Conservation (phyloP, 2,888 invertebrate genomes). For the Thalpophila matura region DNA sequence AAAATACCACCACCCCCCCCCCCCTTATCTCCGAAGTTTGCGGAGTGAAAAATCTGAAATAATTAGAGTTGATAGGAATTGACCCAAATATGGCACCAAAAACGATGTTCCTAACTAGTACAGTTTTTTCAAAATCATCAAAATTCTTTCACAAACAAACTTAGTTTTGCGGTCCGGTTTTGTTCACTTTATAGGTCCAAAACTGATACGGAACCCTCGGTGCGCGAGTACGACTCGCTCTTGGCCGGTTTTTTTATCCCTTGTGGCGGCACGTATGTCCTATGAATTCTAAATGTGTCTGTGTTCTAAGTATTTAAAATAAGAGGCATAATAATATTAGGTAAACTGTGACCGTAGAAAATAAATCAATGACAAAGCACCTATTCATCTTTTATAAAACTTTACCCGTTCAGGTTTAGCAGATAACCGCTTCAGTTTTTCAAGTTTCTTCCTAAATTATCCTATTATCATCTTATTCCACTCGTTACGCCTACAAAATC, state of each 20-base stretch:
- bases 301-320: conserved; percentile 11
- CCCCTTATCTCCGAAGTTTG: too few species aligned
- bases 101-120: too few species aligned
- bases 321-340: not conserved
- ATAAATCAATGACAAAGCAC: not conserved
- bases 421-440: not conserved
- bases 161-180: too few species aligned
- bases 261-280: not conserved
- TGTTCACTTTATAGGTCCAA: too few species aligned
- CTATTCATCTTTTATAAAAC: not conserved
- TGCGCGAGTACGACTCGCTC: too few species aligned
- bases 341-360: not conserved
- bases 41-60: too few species aligned
- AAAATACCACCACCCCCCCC: too few species aligned
- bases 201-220: too few species aligned
- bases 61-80: too few species aligned
- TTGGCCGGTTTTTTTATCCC: not conserved
- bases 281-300: conserved; percentile 19
- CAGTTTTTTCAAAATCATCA: too few species aligned
- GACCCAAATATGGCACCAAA: too few species aligned
- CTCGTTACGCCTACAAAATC: not conserved
- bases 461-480: not conserved
- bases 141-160: too few species aligned
- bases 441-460: not conserved
- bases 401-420: not conserved